Evolutionary conservation across 2,888 invertebrate species (phyloP).

Genomic region (Cheilosia variabilis): DNA sequence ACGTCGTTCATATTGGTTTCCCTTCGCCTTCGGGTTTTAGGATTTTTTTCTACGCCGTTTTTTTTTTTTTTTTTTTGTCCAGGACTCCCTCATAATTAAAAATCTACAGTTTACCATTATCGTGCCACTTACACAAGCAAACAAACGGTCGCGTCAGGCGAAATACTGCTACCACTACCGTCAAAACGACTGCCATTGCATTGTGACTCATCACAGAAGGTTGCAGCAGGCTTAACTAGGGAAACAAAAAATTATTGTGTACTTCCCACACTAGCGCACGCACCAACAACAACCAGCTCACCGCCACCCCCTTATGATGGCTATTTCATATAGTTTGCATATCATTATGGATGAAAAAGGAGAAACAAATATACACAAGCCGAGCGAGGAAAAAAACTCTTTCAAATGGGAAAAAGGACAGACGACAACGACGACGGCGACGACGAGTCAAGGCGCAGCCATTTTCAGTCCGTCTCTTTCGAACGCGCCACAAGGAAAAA

Average conservation of each 20-base stretch:
- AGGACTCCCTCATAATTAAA: slow-evolving; percentile 78
- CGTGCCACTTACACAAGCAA: slow-evolving; percentile 74
- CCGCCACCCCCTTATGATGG: slow-evolving; percentile 50
- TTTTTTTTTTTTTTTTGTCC: slow-evolving; percentile 58
- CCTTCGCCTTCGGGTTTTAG: slow-evolving; percentile 43
- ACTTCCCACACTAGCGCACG: slow-evolving; percentile 55
- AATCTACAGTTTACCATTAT: slow-evolving; percentile 77
- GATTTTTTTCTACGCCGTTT: not conserved
- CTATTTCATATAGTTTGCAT: slow-evolving; percentile 75
- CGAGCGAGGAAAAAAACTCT: slow-evolving; percentile 39
- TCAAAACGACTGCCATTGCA: slow-evolving; percentile 43
- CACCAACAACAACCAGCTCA: slow-evolving; percentile 41
- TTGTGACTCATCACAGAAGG: slow-evolving; percentile 39
- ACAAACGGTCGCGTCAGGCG: slow-evolving; percentile 48
- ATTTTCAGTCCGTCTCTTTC: slow-evolving; percentile 74
- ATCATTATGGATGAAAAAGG: slow-evolving; percentile 76
- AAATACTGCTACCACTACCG: slow-evolving; percentile 27
- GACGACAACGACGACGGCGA: slow-evolving; percentile 23
- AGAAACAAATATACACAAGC: slow-evolving; percentile 69
- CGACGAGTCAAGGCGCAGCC: slow-evolving; percentile 60
- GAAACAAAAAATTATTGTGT: slow-evolving; percentile 29
- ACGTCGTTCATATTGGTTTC: slow-evolving; percentile 72
- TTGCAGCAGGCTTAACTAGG: slow-evolving; percentile 46
- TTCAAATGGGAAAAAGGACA: slow-evolving; percentile 62
- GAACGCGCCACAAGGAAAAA: slow-evolving; percentile 49